Base-by-base conservation (phyloP, 1,140 invertebrate species). In the Marisa cornuarietis region DNA sequence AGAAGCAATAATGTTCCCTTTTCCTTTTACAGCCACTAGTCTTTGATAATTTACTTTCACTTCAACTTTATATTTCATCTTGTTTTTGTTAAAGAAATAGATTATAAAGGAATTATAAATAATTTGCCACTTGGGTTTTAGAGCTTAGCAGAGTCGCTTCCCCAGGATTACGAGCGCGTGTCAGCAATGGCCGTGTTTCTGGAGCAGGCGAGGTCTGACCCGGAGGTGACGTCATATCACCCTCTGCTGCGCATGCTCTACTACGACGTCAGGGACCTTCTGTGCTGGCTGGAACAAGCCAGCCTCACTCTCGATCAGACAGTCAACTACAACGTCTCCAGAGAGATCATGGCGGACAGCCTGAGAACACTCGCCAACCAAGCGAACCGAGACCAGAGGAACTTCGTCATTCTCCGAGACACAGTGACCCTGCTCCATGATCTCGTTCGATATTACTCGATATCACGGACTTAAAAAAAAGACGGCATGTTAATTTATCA, bases 221-320 rank as follows among this genome's bases (percentile, higher is more conserved):
- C 72, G 7, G 18, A 20, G 2, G 18, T 16, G 9, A 58, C 1
- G 54, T 58, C 54, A 58, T 74, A 74, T 18, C 18, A 16, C 20
- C 24, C 20, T 16, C 52, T 20, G 0, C 54, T 74, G 72, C 26
- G 52, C 54, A 20, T 62, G 10, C 24, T 61, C 51, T 61, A 24
- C 54, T 14, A 61, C 16, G 24, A 62, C n/a, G 52, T 74, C 11
- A 31, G 20, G 0, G 24, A 24, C 54, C 54, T 61, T 5, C 72
- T 74, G 51, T 74, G 72, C 42, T 74, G 72, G 72, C 52, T 74
- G 72, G 72, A 74, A 52, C 72, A 74, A 24, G 72, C 72, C 20
- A 74, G 72, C 54, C 72, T 74, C 16, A 52, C 24, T 26, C n/a
- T 74, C 51, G 54, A 52, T 61, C 72, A 74, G 54, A 52, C 72